These are phyloP conservation scores for Aporophyla nigra DNA, from an alignment of 2,888 invertebrate genomes.

Conservation along the genomic window DNA sequence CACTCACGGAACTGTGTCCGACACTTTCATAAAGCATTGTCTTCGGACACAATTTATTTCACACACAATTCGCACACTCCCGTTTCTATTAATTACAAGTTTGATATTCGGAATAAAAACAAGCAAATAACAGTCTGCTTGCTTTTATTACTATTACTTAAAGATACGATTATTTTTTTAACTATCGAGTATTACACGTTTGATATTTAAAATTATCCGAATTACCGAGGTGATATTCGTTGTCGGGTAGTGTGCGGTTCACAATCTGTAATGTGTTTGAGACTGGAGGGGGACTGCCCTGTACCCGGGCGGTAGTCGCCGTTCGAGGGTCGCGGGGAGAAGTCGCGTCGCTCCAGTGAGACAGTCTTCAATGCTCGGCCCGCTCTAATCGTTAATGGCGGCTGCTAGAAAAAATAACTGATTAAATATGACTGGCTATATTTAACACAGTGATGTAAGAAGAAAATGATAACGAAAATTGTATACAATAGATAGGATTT, in stretches of 20 bases:
- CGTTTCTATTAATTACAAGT: constrained; percentile 78
- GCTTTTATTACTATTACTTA: constrained; percentile 74
- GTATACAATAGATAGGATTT: constrained; percentile 26
- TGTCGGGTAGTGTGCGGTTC: constrained; percentile 71
- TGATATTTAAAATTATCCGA: constrained; percentile 54
- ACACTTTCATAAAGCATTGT: constrained; percentile 79
- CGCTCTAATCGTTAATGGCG: constrained; percentile 87
- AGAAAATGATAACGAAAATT: constrained; percentile 51
- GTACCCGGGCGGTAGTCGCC: constrained; percentile 47
- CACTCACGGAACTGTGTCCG: constrained; percentile 87
- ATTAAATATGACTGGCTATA: constrained; percentile 15
- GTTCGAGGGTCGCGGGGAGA: constrained; percentile 47
- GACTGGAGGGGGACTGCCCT: constrained; percentile 68
- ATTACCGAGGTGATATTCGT: constrained; percentile 56
- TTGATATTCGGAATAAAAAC: constrained; percentile 80
- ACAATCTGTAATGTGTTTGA: constrained; percentile 73
- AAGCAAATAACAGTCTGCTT: constrained; percentile 81
- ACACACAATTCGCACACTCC: constrained; percentile 81
- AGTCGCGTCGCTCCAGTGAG: constrained; percentile 70
- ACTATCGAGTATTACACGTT: constrained; percentile 65
- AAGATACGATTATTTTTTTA: constrained; percentile 50
- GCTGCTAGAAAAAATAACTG: constrained; percentile 78
- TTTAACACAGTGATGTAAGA: constrained; percentile 9
- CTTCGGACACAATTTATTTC: constrained; percentile 83
- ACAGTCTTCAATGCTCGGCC: constrained; percentile 82